A percentile compares a stretch with the other conserved stretches of the same genome.
Evolutionary conservation across 2,888 invertebrate species (phyloP).

Genomic region (Aquatica leii): DNA sequence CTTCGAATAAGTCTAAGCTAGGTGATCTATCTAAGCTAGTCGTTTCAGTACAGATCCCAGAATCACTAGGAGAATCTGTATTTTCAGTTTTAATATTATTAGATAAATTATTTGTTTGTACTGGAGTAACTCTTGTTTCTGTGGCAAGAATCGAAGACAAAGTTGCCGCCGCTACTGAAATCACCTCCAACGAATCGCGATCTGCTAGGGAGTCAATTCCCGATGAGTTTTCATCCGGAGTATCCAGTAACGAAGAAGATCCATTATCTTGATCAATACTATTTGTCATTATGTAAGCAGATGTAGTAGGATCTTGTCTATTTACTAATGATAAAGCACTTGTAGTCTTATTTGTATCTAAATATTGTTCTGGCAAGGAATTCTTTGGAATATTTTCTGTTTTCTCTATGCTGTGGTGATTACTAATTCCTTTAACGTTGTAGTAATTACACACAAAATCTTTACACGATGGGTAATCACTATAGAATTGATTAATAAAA

Average conservation of each 20-base stretch:
- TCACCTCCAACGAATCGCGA: slow-evolving; percentile 64
- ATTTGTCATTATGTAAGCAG: slow-evolving; percentile 71
- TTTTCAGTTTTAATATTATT: slow-evolving; percentile 17
- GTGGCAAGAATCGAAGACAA: slow-evolving; percentile 67
- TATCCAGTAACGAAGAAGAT: too few species aligned
- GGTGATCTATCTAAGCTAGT: slow-evolving; percentile 74
- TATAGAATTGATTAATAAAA: slow-evolving; percentile 75
- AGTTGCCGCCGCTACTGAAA: slow-evolving; percentile 72
- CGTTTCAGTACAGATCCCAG: slow-evolving; percentile 77
- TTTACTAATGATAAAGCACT: slow-evolving; percentile 6
- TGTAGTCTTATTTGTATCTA: slow-evolving; percentile 5
- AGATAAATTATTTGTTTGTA: slow-evolving; percentile 15
- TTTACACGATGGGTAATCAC: slow-evolving; percentile 73
- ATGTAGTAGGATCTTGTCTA: slow-evolving; percentile 67
- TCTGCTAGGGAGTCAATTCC: slow-evolving; percentile 61
- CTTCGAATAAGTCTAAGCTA: slow-evolving; percentile 62
- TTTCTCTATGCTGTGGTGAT: slow-evolving; percentile 25
- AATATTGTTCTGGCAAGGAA: neutral
- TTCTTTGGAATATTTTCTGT: slow-evolving; percentile 15
- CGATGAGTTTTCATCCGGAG: slow-evolving; percentile 45
- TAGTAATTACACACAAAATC: slow-evolving; percentile 56
- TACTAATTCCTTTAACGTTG: slow-evolving; percentile 33
- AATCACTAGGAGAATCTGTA: slow-evolving; percentile 65
- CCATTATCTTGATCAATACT: too few species aligned
- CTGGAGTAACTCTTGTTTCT: slow-evolving; percentile 50